Conservation (phyloP, 1,140 invertebrate genomes). For the Brachionus koreanus region DNA sequence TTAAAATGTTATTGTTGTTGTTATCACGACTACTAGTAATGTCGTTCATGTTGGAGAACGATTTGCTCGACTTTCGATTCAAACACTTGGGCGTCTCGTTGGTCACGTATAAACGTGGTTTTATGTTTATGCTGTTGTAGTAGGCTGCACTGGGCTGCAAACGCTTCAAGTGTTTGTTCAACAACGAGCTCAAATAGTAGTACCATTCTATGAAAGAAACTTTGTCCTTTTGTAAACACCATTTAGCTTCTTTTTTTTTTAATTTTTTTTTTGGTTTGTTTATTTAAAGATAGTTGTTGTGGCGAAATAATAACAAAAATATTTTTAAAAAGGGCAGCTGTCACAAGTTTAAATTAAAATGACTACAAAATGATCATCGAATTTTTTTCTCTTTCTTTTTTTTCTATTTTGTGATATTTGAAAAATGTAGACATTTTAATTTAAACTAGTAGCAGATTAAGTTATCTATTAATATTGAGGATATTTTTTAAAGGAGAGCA, state of each 20-base stretch:
- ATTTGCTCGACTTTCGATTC: not conserved
- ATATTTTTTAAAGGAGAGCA: not conserved
- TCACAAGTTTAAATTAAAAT: too few species aligned
- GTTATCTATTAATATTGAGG: not conserved
- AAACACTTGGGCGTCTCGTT: not conserved
- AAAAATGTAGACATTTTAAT: not conserved
- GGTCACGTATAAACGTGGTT: not conserved
- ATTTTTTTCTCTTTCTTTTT: not conserved
- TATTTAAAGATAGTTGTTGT: not conserved
- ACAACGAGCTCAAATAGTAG: not conserved
- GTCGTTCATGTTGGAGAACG: not conserved
- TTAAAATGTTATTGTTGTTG: not conserved
- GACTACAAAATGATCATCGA: too few species aligned
- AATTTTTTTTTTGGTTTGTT: not conserved
- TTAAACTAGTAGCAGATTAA: not conserved
- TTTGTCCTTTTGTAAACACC: not conserved
- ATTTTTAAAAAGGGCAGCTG: too few species aligned
- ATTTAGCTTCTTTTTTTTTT: not conserved
- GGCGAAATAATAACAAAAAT: not conserved
- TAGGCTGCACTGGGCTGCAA: not conserved
- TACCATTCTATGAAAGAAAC: conserved; percentile 23
- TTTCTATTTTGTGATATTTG: not conserved
- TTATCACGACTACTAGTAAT: not conserved
- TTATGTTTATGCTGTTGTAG: not conserved
- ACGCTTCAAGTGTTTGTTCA: not conserved